Evolutionary conservation across 1,140 invertebrate species (phyloP), one percentile per base, ranked within the genome.

Genomic region (Parasteatoda tepidariorum): DNA sequence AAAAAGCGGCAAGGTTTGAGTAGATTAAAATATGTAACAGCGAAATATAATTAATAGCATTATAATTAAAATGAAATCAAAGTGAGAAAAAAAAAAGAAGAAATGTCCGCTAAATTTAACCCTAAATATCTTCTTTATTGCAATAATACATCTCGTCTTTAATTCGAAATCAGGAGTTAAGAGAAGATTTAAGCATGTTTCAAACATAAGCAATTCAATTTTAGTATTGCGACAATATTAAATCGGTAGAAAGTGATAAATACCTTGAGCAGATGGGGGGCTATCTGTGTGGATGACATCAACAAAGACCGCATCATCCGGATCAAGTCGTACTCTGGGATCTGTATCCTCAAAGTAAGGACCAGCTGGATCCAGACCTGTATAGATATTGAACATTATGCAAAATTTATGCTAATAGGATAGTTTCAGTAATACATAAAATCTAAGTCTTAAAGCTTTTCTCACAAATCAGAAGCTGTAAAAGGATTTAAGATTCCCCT

Each of bases 241-340:
- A 48, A 9, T 15, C 55, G n/a, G 18, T 48, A 48, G 38, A 48
- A 13, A 24, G 55, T n/a, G n/a, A 7, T 13, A 34, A 18, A 13
- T 41, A 85, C 94, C 95, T 87, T 92, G 92, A 84, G 96, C 93
- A 86, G 96, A 92, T 0, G 93, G 92, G 88, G 93, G 11, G 1
- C 54, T 67, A 68, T 85, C 82, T 3, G 86, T 86, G 73, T 89
- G 88, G 22, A 88, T 87, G 26, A 88, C 87, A 64, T 89, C 88
- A 0, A 89, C 88, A 82, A 89, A 88, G 30, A 61, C 57, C 24
- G 87, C 88, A 74, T 89, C 88, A 4, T 84, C 73, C 30, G 86
- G 83, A 84, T 88, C 87, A 7, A 89, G 85, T 28, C 93, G 89
- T 54, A 91, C 88, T 0, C 90, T 88, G 0, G 89, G 83, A n/a